A percentile compares a stretch with the other conserved stretches of the same genome.
phyloP scores from a whole-genome alignment of 2,113 vertebrate genomes.

The Gnathochromis pfefferi region DNA sequence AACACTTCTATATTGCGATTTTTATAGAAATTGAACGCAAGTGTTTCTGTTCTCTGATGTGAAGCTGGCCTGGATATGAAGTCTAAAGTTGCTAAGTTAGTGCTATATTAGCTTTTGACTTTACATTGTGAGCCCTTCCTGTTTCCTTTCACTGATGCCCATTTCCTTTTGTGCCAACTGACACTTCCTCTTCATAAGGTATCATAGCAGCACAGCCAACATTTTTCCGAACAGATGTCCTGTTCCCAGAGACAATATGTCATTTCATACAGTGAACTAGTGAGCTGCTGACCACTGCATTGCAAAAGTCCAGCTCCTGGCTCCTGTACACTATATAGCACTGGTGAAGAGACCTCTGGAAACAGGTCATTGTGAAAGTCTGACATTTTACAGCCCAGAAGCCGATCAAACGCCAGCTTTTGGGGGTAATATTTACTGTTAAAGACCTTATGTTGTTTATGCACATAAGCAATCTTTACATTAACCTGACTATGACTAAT shows the following conservation, averaged over 20 bases:
- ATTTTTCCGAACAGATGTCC: constrained; percentile 24
- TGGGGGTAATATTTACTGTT: background rate
- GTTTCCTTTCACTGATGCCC: constrained; percentile 34
- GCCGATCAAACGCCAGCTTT: background rate
- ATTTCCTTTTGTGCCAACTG: constrained; percentile 52
- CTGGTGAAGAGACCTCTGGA: background rate
- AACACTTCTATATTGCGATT: background rate
- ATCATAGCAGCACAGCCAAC: background rate
- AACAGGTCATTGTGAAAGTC: background rate
- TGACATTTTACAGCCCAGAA: background rate
- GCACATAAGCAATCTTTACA: background rate
- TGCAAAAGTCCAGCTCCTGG: background rate
- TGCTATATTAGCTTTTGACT: background rate
- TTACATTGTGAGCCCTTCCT: constrained; percentile 28
- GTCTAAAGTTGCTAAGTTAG: background rate
- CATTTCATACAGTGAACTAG: background rate
- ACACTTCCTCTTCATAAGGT: constrained; percentile 50
- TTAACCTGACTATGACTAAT: background rate
- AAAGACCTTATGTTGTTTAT: background rate
- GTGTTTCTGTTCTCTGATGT: background rate
- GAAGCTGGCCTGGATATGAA: background rate
- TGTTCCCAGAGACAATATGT: background rate
- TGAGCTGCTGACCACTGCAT: background rate
- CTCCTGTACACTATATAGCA: background rate
- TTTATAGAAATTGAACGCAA: background rate